These are phyloP conservation scores for Papilio elwesi DNA, from an alignment of 2,888 invertebrate species.

Conservation along the genomic window DNA sequence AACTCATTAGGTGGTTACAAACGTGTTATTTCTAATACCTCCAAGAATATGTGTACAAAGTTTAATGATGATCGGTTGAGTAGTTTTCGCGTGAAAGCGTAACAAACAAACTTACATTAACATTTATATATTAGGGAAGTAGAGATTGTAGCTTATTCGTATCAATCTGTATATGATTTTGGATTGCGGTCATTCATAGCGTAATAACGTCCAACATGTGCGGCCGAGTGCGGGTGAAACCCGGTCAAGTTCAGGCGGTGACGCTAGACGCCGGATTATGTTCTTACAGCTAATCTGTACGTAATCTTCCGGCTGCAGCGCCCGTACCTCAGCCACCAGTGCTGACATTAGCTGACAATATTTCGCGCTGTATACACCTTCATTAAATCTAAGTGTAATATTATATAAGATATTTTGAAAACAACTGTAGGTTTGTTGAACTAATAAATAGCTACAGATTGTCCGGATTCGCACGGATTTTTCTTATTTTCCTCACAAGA, in stretches of 20 bases:
- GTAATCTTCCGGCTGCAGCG: slow-evolving; percentile 59
- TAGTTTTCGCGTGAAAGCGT: no score
- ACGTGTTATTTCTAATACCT: no score
- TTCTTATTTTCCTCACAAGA: no score
- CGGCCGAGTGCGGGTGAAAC: slow-evolving; percentile 31
- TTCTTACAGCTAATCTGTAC: slow-evolving; percentile 69
- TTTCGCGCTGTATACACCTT: slow-evolving; percentile 15
- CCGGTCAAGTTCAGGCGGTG: slow-evolving; percentile 72
- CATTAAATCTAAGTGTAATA: not conserved
- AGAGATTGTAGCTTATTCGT: no score
- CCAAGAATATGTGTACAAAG: no score
- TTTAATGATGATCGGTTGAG: no score
- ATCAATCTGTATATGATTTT: not conserved
- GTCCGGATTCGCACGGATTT: no score
- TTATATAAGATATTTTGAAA: not conserved
- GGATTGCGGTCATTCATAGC: not conserved
- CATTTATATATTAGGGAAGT: no score
- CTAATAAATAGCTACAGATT: no score
- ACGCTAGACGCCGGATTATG: slow-evolving; percentile 62
- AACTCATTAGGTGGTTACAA: no score
- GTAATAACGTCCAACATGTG: slow-evolving; percentile 37
- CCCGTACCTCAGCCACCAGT: slow-evolving; percentile 40
- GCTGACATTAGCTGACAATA: slow-evolving; percentile 37
- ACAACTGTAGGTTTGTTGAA: no score
- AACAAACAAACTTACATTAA: no score